These are phyloP conservation scores for Augochlora pura DNA, from an alignment of 1,140 invertebrate genomes.

Conservation along the genomic window DNA sequence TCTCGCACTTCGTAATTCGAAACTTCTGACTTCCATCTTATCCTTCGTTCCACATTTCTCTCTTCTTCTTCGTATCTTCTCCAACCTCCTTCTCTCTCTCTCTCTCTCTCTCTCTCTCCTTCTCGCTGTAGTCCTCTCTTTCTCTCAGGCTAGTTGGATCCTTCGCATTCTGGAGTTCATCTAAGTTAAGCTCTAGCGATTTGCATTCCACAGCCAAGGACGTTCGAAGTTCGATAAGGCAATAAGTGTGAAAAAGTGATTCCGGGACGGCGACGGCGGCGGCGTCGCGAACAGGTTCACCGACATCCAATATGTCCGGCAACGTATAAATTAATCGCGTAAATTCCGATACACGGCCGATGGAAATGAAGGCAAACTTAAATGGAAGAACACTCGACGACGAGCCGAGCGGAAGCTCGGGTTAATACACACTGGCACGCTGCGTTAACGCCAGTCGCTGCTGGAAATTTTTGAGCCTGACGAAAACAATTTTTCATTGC, in stretches of 20 bases:
- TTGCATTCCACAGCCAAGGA: constrained; percentile 61
- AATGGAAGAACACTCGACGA: not conserved
- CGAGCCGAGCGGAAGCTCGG: not conserved
- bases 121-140: not conserved
- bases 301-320: constrained; percentile 20
- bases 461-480: too few species aligned
- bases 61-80: not conserved
- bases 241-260: constrained; percentile 66
- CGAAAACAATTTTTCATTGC: too few species aligned
- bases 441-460: too few species aligned
- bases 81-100: not conserved
- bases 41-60: not conserved
- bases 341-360: constrained; percentile 16
- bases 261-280: constrained; percentile 5
- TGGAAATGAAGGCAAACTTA: constrained; percentile 32
- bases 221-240: constrained; percentile 64
- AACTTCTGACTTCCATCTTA: constrained; percentile 57
- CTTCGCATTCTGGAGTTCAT: constrained; percentile 51
- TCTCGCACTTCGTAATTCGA: constrained; percentile 56
- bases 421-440: not conserved
- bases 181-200: constrained; percentile 61
- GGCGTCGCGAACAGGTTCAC: constrained; percentile 20
- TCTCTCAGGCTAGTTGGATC: constrained; percentile 2
- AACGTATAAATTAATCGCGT: constrained; percentile 39
- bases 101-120: not conserved